These are phyloP conservation scores for Ciconia maguari DNA, from an alignment of 2,113 vertebrate genomes.

Conservation along the genomic window DNA sequence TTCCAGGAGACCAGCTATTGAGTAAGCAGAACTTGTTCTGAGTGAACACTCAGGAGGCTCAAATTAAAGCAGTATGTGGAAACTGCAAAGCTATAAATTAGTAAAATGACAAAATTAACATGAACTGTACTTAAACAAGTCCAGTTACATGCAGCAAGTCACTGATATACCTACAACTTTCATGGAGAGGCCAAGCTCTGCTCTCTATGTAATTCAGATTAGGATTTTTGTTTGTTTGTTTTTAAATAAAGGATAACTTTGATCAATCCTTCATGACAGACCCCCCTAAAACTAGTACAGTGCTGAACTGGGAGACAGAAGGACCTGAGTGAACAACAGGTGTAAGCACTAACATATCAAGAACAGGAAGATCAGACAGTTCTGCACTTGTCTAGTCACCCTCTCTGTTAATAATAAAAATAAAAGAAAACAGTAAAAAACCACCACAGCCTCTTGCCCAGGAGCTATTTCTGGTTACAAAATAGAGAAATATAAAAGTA, in stretches of 20 bases:
- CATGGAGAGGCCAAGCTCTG: background rate
- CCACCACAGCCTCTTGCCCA: background rate
- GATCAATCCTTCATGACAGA: background rate
- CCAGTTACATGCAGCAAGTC: conserved; percentile 13
- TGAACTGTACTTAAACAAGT: conserved; percentile 2
- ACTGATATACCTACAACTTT: background rate
- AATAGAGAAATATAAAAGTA: background rate
- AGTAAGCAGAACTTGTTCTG: background rate
- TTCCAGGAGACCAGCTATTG: background rate
- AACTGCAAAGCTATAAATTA: conserved; percentile 29
- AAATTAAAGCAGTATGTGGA: conserved; percentile 32
- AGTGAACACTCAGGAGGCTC: background rate
- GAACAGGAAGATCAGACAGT: background rate
- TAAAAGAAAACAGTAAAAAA: background rate
- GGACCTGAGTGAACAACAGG: background rate
- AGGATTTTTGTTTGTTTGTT: background rate
- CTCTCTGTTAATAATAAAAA: background rate
- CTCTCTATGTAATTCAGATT: background rate
- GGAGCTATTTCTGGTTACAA: background rate
- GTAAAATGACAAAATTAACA: conserved; percentile 6
- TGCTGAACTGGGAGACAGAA: background rate
- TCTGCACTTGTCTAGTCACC: background rate
- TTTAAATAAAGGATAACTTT: background rate
- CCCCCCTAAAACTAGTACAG: background rate
- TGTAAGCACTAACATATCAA: background rate